Evolutionary conservation across 2,888 invertebrate genomes (phyloP).

Genomic region (Heliconius erato): DNA sequence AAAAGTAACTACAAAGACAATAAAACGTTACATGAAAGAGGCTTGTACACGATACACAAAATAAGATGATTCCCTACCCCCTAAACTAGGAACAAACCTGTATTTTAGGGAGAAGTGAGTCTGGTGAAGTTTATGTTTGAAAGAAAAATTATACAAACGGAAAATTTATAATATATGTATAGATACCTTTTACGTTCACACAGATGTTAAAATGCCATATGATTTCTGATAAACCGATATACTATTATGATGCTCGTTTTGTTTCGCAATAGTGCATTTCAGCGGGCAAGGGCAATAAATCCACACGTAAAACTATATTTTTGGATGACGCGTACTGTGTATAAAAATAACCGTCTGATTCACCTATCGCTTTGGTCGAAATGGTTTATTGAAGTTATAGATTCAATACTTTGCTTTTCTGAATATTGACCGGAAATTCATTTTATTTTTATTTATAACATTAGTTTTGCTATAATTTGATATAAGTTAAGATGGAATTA

Average conservation of each 20-base stretch:
- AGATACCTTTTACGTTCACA: conserved; percentile 2
- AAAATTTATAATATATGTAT: too few relatives aligned
- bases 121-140: too few relatives aligned
- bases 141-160: too few relatives aligned
- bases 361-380: conserved; percentile 3
- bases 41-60: too few relatives aligned
- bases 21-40: too few relatives aligned
- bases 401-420: not conserved
- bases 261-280: conserved; percentile 44
- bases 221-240: conserved; percentile 61
- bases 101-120: too few relatives aligned
- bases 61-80: too few relatives aligned
- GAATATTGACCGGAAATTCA: too few relatives aligned
- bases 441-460: too few relatives aligned
- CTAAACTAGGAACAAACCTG: too few relatives aligned
- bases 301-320: conserved; percentile 14
- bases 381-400: conserved; percentile 14
- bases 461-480: not conserved
- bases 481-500: not conserved
- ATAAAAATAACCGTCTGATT: conserved; percentile 27
- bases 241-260: conserved; percentile 49
- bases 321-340: conserved; percentile 25
- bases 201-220: conserved; percentile 63
- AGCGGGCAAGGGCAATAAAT: conserved; percentile 19
- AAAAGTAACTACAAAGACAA: too few relatives aligned